phyloP scores from a whole-genome alignment of 2,797 vertebrate genomes.

The Garrulus glandarius region DNA sequence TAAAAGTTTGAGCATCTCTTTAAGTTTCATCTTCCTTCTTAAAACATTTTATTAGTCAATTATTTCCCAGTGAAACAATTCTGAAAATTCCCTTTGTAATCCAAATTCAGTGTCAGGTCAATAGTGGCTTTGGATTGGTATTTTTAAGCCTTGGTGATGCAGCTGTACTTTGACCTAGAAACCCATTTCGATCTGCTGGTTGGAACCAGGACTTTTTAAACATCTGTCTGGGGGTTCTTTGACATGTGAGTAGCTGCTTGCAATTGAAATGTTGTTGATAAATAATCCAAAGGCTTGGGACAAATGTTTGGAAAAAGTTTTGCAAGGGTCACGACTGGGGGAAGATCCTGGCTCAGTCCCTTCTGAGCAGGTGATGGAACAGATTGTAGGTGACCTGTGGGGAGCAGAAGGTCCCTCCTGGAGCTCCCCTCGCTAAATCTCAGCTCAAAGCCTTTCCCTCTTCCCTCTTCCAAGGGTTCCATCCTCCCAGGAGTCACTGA shows the following conservation, averaged over 20 bases:
- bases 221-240: neutral
- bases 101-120: neutral
- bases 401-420: neutral
- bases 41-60: neutral
- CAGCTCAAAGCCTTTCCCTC: neutral
- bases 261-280: neutral
- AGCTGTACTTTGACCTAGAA: constrained; percentile 28
- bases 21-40: neutral
- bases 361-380: neutral
- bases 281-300: neutral
- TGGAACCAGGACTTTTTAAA: neutral
- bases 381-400: neutral
- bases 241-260: neutral
- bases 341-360: neutral
- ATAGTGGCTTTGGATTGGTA: neutral
- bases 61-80: neutral
- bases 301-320: neutral
- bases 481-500: neutral
- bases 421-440: neutral
- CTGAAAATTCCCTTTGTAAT: neutral
- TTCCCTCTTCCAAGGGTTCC: neutral
- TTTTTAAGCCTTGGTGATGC: neutral
- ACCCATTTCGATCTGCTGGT: neutral
- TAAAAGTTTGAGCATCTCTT: neutral
- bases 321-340: neutral